These are phyloP conservation scores for Polymixis flavicincta DNA, from an alignment of 2,888 invertebrate genomes.

Conservation along the genomic window DNA sequence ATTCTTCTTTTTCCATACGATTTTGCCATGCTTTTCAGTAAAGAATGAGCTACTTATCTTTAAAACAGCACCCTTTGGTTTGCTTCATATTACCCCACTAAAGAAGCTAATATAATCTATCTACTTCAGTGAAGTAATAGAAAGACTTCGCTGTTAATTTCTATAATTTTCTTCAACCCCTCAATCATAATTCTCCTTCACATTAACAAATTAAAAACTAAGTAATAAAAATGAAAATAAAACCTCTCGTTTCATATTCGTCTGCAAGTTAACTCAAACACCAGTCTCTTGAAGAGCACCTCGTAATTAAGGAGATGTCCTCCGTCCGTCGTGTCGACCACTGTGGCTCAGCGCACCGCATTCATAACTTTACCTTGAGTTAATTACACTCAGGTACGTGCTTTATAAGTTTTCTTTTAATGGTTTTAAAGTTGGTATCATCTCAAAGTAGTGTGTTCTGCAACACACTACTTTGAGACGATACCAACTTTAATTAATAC, in stretches of 20 bases:
- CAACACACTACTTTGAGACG: too few species aligned
- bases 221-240: constrained; percentile 5
- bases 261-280: constrained; percentile 33
- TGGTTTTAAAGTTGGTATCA: constrained; percentile 1
- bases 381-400: constrained; percentile 44
- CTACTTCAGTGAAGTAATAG: too few species aligned
- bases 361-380: constrained; percentile 57
- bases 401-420: constrained; percentile 23
- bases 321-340: constrained; percentile 19
- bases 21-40: background rate
- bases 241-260: background rate
- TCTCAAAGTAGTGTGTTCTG: background rate
- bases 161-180: background rate
- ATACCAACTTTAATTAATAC: too few species aligned
- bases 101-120: too few species aligned
- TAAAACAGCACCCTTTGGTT: background rate
- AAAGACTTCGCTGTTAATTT: too few species aligned
- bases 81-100: too few species aligned
- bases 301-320: constrained; percentile 56
- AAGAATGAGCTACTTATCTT: background rate
- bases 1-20: background rate
- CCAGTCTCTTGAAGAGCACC: constrained; percentile 37
- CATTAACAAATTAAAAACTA: background rate
- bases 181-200: background rate
- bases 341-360: constrained; percentile 2